phyloP scores from a whole-genome alignment of 2,888 invertebrate genomes.

The Chesias legatella region DNA sequence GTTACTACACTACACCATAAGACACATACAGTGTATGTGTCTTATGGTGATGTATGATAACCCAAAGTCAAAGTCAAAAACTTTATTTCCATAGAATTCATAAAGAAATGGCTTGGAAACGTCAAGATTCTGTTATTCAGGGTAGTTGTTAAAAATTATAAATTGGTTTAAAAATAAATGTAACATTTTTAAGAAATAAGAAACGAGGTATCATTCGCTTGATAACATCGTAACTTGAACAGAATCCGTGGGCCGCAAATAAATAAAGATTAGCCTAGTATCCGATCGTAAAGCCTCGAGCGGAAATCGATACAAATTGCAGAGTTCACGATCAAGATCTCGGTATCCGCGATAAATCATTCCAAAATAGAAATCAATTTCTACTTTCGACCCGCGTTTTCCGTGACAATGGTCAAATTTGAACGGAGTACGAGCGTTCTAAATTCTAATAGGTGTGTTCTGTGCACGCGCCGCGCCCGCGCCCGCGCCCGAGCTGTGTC shows the following conservation, averaged over 20 bases:
- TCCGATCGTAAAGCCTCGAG: slow-evolving; percentile 11
- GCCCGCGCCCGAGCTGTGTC: slow-evolving; percentile 28
- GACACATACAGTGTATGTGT: too few species aligned
- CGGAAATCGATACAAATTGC: slow-evolving; percentile 26
- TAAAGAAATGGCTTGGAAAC: too few species aligned
- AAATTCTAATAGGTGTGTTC: slow-evolving; percentile 54
- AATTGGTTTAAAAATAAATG: too few species aligned
- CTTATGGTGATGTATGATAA: too few species aligned
- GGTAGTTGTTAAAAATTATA: background rate
- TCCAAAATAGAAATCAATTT: slow-evolving; percentile 32
- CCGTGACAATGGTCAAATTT: slow-evolving; percentile 63
- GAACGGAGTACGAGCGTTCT: slow-evolving; percentile 49
- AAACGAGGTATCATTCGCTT: background rate
- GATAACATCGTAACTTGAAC: slow-evolving; percentile 13
- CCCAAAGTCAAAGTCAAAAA: too few species aligned
- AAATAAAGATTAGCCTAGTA: slow-evolving; percentile 18
- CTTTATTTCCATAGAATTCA: too few species aligned
- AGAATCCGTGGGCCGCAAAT: slow-evolving; percentile 17
- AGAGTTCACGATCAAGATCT: slow-evolving; percentile 28
- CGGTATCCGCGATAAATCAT: slow-evolving; percentile 24
- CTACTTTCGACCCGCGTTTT: slow-evolving; percentile 34
- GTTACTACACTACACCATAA: too few species aligned
- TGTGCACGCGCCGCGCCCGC: slow-evolving; percentile 49
- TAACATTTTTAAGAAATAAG: background rate
- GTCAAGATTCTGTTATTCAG: too few species aligned